A percentile compares a stretch with the other conserved stretches of the same genome.
These are phyloP conservation scores for Columba janthina DNA, from an alignment of 2,113 vertebrate species.

Conservation along the genomic window DNA sequence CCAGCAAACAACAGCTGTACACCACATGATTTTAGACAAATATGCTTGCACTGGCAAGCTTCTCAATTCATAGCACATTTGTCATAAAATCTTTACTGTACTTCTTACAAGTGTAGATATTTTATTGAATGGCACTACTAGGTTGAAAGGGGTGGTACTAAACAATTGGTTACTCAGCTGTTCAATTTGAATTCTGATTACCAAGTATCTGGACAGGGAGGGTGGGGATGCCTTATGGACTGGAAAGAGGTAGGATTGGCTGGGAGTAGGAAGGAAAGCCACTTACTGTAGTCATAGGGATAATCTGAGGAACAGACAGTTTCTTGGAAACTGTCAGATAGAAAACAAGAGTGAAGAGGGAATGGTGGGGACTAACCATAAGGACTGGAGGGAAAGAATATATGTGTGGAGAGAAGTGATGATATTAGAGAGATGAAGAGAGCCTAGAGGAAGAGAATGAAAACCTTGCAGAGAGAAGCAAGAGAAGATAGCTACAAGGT, in stretches of 20 bases:
- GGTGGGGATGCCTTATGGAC: background rate
- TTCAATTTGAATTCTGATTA: background rate
- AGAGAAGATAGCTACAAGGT: background rate
- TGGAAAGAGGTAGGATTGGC: background rate
- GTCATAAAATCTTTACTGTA: background rate
- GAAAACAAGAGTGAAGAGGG: background rate
- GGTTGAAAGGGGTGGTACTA: background rate
- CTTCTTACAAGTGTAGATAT: background rate
- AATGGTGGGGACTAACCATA: background rate
- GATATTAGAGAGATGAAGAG: background rate
- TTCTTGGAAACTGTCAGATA: background rate
- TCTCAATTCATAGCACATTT: background rate
- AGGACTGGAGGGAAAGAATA: background rate
- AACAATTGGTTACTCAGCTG: background rate
- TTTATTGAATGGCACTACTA: background rate
- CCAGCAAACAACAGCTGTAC: conserved; percentile 10
- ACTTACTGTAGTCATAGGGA: background rate
- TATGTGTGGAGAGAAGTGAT: background rate
- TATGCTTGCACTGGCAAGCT: background rate
- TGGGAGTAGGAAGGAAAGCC: background rate
- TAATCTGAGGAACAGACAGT: background rate
- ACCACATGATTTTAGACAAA: background rate
- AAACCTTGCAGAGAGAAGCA: background rate
- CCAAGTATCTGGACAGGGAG: background rate
- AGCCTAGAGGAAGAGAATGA: background rate